Percentiles rank a stretch among this genome's conserved stretches.
Evolutionary conservation across 2,888 invertebrate species (phyloP).

Genomic region (Eurytoma adleriae): DNA sequence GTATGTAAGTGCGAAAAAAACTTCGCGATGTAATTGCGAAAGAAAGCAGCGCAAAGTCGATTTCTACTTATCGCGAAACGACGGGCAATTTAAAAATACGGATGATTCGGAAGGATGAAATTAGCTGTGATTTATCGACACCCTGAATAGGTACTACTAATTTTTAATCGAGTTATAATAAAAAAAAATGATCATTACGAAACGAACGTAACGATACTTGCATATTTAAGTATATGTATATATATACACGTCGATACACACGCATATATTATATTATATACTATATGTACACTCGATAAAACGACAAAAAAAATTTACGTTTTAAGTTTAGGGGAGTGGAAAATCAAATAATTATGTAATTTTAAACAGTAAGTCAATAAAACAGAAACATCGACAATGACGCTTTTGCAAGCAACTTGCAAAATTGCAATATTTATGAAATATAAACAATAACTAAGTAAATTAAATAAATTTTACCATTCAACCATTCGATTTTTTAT

Average conservation of each 20-base stretch:
- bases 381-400: slow-evolving; percentile 32
- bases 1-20: neutral
- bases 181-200: slow-evolving; percentile 9
- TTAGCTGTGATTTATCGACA: slow-evolving; percentile 72
- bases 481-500: too few relatives aligned
- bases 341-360: slow-evolving; percentile 59
- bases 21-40: neutral
- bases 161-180: slow-evolving; percentile 58
- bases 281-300: slow-evolving; percentile 63
- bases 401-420: neutral
- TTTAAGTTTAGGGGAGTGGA: slow-evolving; percentile 42
- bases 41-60: neutral
- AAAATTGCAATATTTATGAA: too few relatives aligned
- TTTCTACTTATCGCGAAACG: slow-evolving; percentile 23
- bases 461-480: too few relatives aligned
- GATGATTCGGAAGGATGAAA: slow-evolving; percentile 58
- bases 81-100: slow-evolving; percentile 8
- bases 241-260: slow-evolving; percentile 44
- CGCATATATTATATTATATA: slow-evolving; percentile 61
- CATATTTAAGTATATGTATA: slow-evolving; percentile 46
- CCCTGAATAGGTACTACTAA: slow-evolving; percentile 71
- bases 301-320: slow-evolving; percentile 48
- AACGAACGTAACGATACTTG: slow-evolving; percentile 5
- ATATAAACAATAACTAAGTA: too few relatives aligned
- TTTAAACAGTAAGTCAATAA: slow-evolving; percentile 52